Conservation (phyloP, 2,113 vertebrate species). For the Phoenicopterus ruber region DNA sequence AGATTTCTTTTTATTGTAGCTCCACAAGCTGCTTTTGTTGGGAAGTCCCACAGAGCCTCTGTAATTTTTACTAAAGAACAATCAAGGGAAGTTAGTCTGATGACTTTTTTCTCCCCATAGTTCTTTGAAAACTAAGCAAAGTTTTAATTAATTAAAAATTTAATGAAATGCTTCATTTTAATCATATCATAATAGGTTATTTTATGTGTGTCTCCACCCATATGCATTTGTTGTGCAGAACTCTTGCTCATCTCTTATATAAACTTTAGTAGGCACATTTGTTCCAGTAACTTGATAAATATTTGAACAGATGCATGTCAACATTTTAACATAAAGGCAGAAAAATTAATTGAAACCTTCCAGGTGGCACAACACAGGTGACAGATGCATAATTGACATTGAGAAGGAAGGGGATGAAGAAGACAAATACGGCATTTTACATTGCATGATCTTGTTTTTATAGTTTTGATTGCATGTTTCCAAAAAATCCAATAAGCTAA, state of each 20-base stretch:
- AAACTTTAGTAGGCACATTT: not conserved
- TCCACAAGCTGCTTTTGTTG: not conserved
- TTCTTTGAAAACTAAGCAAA: not conserved
- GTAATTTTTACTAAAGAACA: not conserved
- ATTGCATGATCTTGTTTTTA: not conserved
- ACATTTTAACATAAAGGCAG: not conserved
- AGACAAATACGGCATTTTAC: not conserved
- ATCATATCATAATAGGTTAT: not conserved
- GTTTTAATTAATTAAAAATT: not conserved
- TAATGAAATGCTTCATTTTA: not conserved
- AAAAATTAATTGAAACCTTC: not conserved
- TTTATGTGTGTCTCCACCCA: not conserved
- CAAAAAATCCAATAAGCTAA: not conserved
- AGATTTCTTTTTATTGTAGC: not conserved
- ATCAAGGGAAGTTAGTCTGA: not conserved
- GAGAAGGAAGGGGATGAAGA: not conserved
- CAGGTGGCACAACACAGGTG: not conserved
- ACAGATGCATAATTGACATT: not conserved
- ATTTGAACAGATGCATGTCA: not conserved
- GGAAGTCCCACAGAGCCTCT: not conserved
- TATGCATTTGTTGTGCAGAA: not conserved
- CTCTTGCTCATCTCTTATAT: not conserved
- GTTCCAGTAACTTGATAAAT: not conserved
- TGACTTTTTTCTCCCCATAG: not conserved
- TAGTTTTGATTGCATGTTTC: not conserved